Base-by-base conservation (phyloP, 2,888 invertebrate species). In the Chaetoderma sp. region DNA sequence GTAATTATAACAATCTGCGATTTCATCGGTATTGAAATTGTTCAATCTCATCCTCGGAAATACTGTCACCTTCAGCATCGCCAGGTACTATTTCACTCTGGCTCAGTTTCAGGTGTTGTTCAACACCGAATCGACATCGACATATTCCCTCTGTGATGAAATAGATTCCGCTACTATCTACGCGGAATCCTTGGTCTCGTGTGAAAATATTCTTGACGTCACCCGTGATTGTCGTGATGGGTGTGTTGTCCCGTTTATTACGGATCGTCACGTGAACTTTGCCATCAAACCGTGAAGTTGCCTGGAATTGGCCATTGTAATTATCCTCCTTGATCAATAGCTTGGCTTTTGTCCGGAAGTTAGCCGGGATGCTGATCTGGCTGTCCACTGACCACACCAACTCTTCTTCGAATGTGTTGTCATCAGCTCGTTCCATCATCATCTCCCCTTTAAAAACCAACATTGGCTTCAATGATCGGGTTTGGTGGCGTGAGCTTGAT, bases 351-450 rank as follows among this genome's bases (percentile, higher is more conserved):
- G 80, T 76, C 55, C 79, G 78, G 54, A 74, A 78, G 50, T 78
- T 74, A 5, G 83, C 73, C 4, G 86, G 86, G 28, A 86, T 86
- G 30, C 72, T 76, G 16, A 86, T 83, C 67, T 79, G 78, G 62
- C 79, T 84, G 72, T 86, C 86, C 3, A 86, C 84, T 8, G 85
- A 82, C 86, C 86, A 86, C n/a, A 75, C 73, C 63, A 86, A 71
- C 65, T 86, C 84, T 64, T 86, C 84, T 62, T 85, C 85, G 55
- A 82, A 78, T 5, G 81, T 76, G 52, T 83, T 77, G 42, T 68
- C 77, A 52, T 75, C 83, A n/a, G 80, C 80, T 60, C 84, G 83
- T 56, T 78, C 77, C 42, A 86, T 74, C 49, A 76, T 73, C 68
- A 86, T 74, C 69, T 85, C 85, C 6, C 80, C 71, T 70, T 79